Evolutionary conservation across 2,888 invertebrate species (phyloP).

Genomic region (Drosophila kambysellisi): DNA sequence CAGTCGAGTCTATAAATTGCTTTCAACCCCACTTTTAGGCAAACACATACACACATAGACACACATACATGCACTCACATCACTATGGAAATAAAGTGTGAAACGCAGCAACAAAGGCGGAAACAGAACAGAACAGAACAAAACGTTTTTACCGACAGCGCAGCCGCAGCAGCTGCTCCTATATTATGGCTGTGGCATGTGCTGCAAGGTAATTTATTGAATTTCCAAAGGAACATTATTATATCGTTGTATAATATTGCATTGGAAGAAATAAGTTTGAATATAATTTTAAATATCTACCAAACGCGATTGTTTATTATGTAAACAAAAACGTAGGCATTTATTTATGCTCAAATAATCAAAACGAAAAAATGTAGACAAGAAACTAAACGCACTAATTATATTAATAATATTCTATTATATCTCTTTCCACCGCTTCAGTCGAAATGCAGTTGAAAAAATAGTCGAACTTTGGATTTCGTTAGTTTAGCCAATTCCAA

Average conservation of each 20-base stretch:
- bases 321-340: not conserved
- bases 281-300: not conserved
- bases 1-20: conserved; percentile 37
- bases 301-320: not conserved
- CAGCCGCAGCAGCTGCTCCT: conserved; percentile 47
- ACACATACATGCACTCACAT: not conserved
- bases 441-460: conserved; percentile 4
- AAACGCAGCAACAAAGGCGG: conserved; percentile 28
- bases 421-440: not conserved
- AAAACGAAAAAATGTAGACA: conserved; percentile 11
- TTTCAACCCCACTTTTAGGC: conserved; percentile 43
- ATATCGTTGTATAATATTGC: not conserved
- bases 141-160: conserved; percentile 22
- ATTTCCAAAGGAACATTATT: conserved; percentile 21
- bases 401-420: not conserved
- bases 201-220: conserved; percentile 30
- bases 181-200: conserved; percentile 44
- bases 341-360: conserved; percentile 1
- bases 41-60: conserved; percentile 5
- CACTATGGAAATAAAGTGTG: conserved; percentile 31
- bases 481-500: conserved; percentile 19
- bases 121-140: conserved; percentile 24
- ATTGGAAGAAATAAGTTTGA: not conserved
- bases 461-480: conserved; percentile 32
- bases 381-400: conserved; percentile 15